Evolutionary conservation across 2,888 invertebrate genomes (phyloP), one percentile per base, ranked within the genome.

Genomic region (Drosophila multiciliata): DNA sequence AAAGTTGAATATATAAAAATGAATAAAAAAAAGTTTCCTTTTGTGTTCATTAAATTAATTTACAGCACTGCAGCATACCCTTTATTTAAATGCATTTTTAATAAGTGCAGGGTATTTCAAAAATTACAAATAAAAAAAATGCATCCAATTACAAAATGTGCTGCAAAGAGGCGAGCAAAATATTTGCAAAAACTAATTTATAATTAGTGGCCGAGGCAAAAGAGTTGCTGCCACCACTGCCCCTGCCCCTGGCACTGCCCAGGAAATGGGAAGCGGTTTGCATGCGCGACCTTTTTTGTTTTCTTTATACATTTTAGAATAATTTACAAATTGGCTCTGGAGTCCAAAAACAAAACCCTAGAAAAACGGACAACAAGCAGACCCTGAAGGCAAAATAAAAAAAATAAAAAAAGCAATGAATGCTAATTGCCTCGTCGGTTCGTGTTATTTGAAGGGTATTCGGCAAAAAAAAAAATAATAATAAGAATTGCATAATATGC

Each of bases 171-270:
- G 71, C 80, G 73, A 78, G 74, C 76, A 74, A 88, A 81, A 73
- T 87, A 87, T 87, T 87, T 89, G 77, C 83, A 79, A 85, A 85
- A 89, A 82, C 83, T 71, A 85, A 87, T 87, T 87, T 74, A 79
- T 87, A 89, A 89, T 87, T 89, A 89, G 78, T 76, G 73, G 65
- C 50, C 73, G 64, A 72, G 71, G 70, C 73, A 75, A 59, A 61
- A 67, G 26, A 68, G 57, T 67, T 62, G 52, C 36, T 12, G 40
- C 60, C 40, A 40, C 29, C 40, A n/a, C 17, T 29, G 40, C 29
- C 40, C 29, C 23, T 26, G 2, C 20, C 3, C 12, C 9, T n/a
- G 1, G 29, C 11, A 11, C 23, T 20, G 6, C 23, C 11, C 68
- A 59, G 68, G 73, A 79, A 75, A 69, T 61, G 82, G 84, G 83